Evolutionary conservation across 2,888 invertebrate genomes (phyloP).

Genomic region (Epinotia ramella): DNA sequence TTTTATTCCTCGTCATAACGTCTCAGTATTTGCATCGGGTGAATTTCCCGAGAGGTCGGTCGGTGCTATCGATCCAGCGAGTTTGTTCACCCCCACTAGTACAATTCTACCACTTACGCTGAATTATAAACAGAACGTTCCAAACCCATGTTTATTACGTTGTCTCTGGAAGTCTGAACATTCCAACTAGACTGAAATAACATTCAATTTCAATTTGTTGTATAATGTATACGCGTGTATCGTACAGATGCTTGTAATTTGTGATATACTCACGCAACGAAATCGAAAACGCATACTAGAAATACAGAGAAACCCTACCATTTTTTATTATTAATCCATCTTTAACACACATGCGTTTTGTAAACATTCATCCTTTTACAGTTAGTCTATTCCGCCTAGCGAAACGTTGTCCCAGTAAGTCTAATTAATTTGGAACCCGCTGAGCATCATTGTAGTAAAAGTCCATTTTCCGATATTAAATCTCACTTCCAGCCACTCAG

Average conservation of each 20-base stretch:
- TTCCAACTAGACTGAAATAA: background rate
- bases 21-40: slow-evolving; percentile 33
- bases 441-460: background rate
- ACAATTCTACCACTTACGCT: slow-evolving; percentile 28
- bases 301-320: background rate
- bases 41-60: slow-evolving; percentile 39
- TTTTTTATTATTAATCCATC: background rate
- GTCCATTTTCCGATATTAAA: slow-evolving; percentile 5
- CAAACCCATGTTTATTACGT: slow-evolving; percentile 26
- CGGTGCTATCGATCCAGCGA: slow-evolving; percentile 56
- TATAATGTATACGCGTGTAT: background rate
- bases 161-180: slow-evolving; percentile 8
- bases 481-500: slow-evolving; percentile 22
- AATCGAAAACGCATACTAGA: background rate
- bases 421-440: background rate
- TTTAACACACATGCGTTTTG: background rate
- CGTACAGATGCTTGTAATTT: background rate
- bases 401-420: background rate
- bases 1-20: slow-evolving; percentile 21
- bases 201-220: background rate
- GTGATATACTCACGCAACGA: background rate
- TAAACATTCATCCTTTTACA: background rate
- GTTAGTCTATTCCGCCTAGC: background rate
- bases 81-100: slow-evolving; percentile 57
- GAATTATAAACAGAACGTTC: slow-evolving; percentile 33